phyloP scores from a whole-genome alignment of 2,888 invertebrate species.

The Mesodorylaimus sp. region DNA sequence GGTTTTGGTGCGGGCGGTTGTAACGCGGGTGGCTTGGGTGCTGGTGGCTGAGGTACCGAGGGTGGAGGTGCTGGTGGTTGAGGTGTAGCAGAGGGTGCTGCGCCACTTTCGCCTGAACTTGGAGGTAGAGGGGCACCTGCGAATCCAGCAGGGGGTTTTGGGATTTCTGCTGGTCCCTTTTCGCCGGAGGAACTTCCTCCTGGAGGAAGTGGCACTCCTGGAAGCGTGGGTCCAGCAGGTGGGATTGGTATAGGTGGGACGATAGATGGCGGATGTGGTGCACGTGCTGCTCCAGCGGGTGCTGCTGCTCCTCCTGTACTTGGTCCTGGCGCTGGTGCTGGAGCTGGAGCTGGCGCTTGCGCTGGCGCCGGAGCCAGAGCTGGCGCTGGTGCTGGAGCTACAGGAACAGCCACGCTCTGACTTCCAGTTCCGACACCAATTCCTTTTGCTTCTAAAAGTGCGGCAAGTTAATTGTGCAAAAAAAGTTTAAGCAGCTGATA shows the following conservation, averaged over 20 bases:
- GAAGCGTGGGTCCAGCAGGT: too few relatives aligned
- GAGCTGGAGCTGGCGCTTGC: background rate
- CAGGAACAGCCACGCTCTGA: background rate
- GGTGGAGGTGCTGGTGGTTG: background rate
- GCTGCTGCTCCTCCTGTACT: background rate
- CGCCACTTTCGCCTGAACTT: too few relatives aligned
- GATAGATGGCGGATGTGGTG: background rate
- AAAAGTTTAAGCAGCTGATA: background rate
- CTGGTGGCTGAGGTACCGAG: background rate
- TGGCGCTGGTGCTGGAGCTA: background rate
- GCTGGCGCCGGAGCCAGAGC: background rate
- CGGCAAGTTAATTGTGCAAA: background rate
- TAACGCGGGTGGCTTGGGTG: background rate
- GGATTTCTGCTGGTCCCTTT: too few relatives aligned
- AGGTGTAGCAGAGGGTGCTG: too few relatives aligned
- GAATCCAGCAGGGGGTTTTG: too few relatives aligned
- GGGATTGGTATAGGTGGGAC: background rate
- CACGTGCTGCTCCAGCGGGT: too few relatives aligned
- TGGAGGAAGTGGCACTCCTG: too few relatives aligned
- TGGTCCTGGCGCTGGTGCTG: slow-evolving; percentile 3
- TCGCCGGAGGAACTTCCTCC: too few relatives aligned
- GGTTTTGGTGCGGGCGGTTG: background rate
- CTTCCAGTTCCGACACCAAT: background rate
- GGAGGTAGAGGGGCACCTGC: too few relatives aligned
- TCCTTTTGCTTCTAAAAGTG: background rate